phyloP scores from a whole-genome alignment of 1,140 invertebrate genomes.

The Bombus impatiens region DNA sequence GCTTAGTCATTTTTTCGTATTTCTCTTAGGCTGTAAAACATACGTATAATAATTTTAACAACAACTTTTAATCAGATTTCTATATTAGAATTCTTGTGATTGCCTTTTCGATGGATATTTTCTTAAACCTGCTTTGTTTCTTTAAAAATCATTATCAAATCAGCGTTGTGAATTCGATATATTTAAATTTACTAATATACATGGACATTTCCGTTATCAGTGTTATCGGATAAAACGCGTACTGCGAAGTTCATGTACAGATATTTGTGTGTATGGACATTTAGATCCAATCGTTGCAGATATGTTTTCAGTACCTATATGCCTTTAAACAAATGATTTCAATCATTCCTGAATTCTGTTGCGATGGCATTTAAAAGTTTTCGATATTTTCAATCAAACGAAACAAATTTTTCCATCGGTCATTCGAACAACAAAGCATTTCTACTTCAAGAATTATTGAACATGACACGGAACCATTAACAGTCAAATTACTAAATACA shows the following conservation, averaged over 20 bases:
- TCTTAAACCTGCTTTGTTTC: too few species aligned
- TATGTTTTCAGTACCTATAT: background rate
- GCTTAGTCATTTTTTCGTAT: too few species aligned
- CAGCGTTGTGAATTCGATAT: background rate
- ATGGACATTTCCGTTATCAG: background rate
- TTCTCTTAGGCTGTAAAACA: too few species aligned
- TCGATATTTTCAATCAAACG: too few species aligned
- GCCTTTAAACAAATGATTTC: background rate
- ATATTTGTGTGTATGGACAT: background rate
- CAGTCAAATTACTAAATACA: slow-evolving; percentile 34
- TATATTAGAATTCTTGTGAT: too few species aligned
- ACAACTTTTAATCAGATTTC: too few species aligned
- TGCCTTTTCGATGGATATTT: too few species aligned
- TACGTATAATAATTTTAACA: too few species aligned
- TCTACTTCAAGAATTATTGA: background rate
- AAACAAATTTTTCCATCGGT: background rate
- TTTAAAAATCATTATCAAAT: background rate
- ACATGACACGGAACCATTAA: background rate
- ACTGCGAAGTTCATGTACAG: background rate
- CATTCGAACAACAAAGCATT: too few species aligned
- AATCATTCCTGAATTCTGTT: background rate
- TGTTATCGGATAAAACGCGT: background rate
- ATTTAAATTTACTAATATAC: background rate
- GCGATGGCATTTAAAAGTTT: too few species aligned
- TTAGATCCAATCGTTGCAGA: background rate